A percentile compares a stretch with the other conserved stretches of the same genome.
Conservation (phyloP, 2,797 vertebrate genomes). For the Synaphobranchus kaupii region DNA sequence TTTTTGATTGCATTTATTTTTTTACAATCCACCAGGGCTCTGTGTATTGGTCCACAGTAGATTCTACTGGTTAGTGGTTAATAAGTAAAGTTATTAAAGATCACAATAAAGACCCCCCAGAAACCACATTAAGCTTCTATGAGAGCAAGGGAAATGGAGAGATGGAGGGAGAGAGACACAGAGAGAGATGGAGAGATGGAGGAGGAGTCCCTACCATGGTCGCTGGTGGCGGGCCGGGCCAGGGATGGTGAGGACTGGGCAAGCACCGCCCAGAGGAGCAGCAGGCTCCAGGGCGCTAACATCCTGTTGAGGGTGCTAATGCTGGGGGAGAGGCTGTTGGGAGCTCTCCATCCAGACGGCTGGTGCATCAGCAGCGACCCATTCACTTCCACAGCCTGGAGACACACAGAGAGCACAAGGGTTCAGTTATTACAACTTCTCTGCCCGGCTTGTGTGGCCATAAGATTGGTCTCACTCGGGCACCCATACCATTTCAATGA, state of each 20-base stretch:
- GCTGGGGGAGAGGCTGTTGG: slow-evolving; percentile 61
- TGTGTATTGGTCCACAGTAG: neutral
- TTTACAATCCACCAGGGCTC: neutral
- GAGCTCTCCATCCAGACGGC: slow-evolving; percentile 68
- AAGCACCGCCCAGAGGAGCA: slow-evolving; percentile 67
- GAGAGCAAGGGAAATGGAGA: neutral
- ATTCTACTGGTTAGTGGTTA: neutral
- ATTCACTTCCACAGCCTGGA: slow-evolving; percentile 56
- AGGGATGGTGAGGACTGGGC: slow-evolving; percentile 58
- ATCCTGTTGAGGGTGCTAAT: slow-evolving; percentile 73
- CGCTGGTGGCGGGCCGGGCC: slow-evolving; percentile 60
- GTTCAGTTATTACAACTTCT: neutral
- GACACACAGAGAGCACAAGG: neutral
- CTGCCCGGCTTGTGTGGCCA: neutral
- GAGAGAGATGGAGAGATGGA: neutral
- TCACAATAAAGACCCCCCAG: neutral
- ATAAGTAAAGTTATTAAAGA: neutral
- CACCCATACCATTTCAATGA: neutral
- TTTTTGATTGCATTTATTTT: neutral
- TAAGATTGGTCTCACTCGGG: neutral
- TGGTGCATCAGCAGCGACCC: slow-evolving; percentile 67
- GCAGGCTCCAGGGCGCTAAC: slow-evolving; percentile 67
- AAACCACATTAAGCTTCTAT: neutral
- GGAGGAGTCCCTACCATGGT: slow-evolving; percentile 67
- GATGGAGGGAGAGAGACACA: neutral